Conservation (phyloP, 2,797 vertebrate species). For the Rhynchotus rufescens region DNA sequence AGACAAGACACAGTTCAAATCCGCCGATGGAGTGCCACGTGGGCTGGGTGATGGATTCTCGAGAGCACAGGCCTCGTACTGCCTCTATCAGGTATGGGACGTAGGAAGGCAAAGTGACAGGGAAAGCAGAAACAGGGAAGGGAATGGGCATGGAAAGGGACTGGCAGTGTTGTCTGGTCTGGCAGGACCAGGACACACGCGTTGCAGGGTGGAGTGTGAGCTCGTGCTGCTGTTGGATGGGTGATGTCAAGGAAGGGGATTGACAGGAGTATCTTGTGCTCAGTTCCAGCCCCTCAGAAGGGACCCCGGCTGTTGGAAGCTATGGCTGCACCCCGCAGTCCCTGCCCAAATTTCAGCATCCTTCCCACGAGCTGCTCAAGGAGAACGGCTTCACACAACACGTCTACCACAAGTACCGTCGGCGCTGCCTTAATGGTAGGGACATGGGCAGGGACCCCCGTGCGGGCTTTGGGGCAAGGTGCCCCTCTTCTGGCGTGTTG, state of each 20-base stretch:
- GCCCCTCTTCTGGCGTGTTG: fast-evolving
- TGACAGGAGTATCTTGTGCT: neutral
- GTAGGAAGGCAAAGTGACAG: fast-evolving
- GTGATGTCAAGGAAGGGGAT: neutral
- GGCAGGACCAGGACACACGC: neutral
- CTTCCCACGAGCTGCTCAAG: conserved; percentile 97
- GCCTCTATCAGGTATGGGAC: conserved; percentile 91
- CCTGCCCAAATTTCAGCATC: conserved; percentile 98
- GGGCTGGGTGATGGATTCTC: conserved; percentile 99
- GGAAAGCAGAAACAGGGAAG: neutral
- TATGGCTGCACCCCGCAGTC: conserved; percentile 97
- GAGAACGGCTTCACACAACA: conserved; percentile 99
- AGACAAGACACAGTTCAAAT: conserved; percentile 98
- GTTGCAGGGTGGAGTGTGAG: fast-evolving
- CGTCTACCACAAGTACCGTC: conserved; percentile 98
- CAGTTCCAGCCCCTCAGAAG: conserved; percentile 96
- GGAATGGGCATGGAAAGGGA: neutral
- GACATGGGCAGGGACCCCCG: neutral
- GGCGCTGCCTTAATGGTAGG: conserved; percentile 97
- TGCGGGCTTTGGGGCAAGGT: fast-evolving
- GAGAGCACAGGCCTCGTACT: conserved; percentile 94
- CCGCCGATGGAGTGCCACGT: conserved; percentile 98
- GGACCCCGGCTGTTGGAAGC: conserved; percentile 89
- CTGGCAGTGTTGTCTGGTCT: fast-evolving
- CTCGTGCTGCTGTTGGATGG: fast-evolving